These are phyloP conservation scores for Dreissena rostriformis DNA, from an alignment of 1,140 invertebrate genomes.

Conservation along the genomic window DNA sequence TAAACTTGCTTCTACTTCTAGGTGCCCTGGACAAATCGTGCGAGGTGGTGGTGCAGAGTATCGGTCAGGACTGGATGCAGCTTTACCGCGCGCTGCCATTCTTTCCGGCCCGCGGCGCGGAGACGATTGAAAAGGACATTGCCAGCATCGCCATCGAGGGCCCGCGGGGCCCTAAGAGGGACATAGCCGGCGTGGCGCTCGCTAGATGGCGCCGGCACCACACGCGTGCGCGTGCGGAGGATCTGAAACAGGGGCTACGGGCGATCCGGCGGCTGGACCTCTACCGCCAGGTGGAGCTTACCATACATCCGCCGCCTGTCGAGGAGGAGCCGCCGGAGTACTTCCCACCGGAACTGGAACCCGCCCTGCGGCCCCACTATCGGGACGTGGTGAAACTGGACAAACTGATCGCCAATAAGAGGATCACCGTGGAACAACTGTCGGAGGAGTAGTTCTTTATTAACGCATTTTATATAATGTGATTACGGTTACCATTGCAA, in stretches of 20 bases:
- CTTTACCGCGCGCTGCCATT: constrained; percentile 71
- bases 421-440: constrained; percentile 38
- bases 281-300: constrained; percentile 58
- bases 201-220: constrained; percentile 70
- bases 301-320: constrained; percentile 55
- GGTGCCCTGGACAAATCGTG: constrained; percentile 68
- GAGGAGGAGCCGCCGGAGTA: constrained; percentile 51
- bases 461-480: too few relatives aligned
- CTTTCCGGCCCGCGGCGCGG: constrained; percentile 67
- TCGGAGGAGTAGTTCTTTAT: not conserved
- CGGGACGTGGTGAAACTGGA: constrained; percentile 59
- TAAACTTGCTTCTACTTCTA: constrained; percentile 43
- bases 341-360: constrained; percentile 47
- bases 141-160: constrained; percentile 54
- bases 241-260: constrained; percentile 59
- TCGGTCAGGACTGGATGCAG: constrained; percentile 68
- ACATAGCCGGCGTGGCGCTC: constrained; percentile 55
- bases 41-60: constrained; percentile 60
- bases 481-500: too few relatives aligned
- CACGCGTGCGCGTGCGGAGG: constrained; percentile 66
- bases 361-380: constrained; percentile 54
- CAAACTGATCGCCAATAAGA: constrained; percentile 42
- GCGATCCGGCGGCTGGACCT: constrained; percentile 64
- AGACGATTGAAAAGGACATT: constrained; percentile 74
- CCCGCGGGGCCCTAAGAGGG: constrained; percentile 44